Evolutionary conservation across 2,888 invertebrate species (phyloP).

Genomic region (Dilophus febrilis): DNA sequence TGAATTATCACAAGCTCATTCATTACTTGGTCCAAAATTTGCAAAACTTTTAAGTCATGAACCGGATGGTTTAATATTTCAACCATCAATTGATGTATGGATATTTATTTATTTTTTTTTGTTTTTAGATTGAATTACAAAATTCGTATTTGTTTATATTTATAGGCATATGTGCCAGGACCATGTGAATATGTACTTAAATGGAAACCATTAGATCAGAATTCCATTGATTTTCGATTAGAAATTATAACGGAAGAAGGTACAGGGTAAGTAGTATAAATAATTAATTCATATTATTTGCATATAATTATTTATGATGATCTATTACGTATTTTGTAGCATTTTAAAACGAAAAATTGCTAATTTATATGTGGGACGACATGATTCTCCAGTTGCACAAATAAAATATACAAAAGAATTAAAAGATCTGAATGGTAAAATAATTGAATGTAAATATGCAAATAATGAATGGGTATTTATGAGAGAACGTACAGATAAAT

Average conservation of each 20-base stretch:
- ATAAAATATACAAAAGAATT: slow-evolving; percentile 69
- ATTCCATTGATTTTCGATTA: slow-evolving; percentile 90
- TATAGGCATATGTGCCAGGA: slow-evolving; percentile 66
- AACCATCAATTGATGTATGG: slow-evolving; percentile 64
- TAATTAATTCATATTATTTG: slow-evolving; percentile 6
- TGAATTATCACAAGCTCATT: slow-evolving; percentile 54
- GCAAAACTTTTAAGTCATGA: slow-evolving; percentile 73
- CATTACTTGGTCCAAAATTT: slow-evolving; percentile 69
- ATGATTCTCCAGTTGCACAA: slow-evolving; percentile 44
- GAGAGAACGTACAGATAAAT: slow-evolving; percentile 92
- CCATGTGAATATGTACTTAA: slow-evolving; percentile 74
- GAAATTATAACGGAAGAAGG: slow-evolving; percentile 59
- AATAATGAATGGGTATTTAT: slow-evolving; percentile 78
- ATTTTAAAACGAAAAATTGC: slow-evolving; percentile 52
- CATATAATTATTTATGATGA: slow-evolving; percentile 2
- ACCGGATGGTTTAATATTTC: slow-evolving; percentile 96
- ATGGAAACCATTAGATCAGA: slow-evolving; percentile 91
- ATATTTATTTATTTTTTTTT: slow-evolving; percentile 12
- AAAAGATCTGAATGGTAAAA: slow-evolving; percentile 73
- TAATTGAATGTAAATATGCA: slow-evolving; percentile 85
- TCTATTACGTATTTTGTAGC: slow-evolving; percentile 29
- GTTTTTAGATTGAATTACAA: slow-evolving; percentile 1
- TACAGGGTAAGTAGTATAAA: slow-evolving; percentile 41
- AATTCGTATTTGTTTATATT: neutral
- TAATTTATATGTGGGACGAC: slow-evolving; percentile 60